phyloP scores from a whole-genome alignment of 2,113 vertebrate species.

The Rattus rattus region DNA sequence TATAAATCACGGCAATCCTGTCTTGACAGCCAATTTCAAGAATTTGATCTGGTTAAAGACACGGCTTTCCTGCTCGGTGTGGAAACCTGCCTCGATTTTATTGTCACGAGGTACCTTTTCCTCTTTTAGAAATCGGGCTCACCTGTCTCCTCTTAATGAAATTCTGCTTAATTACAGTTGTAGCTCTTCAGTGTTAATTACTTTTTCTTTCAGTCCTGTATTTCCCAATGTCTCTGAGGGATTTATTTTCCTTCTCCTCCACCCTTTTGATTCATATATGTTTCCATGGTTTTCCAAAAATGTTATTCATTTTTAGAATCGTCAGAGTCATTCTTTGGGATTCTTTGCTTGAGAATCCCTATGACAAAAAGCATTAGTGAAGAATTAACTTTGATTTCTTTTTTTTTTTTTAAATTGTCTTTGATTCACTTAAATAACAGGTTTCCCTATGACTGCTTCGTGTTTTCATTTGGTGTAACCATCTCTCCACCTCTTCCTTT shows the following conservation, averaged over 20 bases:
- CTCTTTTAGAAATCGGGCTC: slow-evolving; percentile 84
- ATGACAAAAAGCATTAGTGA: slow-evolving; percentile 77
- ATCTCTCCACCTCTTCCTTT: background rate
- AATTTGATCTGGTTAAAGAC: slow-evolving; percentile 99
- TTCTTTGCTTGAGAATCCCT: slow-evolving; percentile 76
- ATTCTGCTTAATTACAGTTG: slow-evolving; percentile 90
- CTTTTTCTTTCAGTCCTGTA: slow-evolving; percentile 86
- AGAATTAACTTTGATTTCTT: background rate
- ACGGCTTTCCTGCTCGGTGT: slow-evolving; percentile 88
- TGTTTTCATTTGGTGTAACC: background rate
- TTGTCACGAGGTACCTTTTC: slow-evolving; percentile 83
- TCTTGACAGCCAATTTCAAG: slow-evolving; percentile 99
- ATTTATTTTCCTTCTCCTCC: background rate
- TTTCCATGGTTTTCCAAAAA: slow-evolving; percentile 81
- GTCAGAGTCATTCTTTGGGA: slow-evolving; percentile 80
- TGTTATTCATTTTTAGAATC: slow-evolving; percentile 79
- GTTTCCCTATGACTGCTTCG: background rate
- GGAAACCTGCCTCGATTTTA: slow-evolving; percentile 85
- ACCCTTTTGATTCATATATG: slow-evolving; percentile 35
- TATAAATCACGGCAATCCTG: slow-evolving; percentile 98
- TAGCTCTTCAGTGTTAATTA: slow-evolving; percentile 90
- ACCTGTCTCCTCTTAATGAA: slow-evolving; percentile 88
- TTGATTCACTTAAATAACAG: background rate
- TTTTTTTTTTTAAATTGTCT: background rate
- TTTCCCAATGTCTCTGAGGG: slow-evolving; percentile 83